Base-by-base conservation (phyloP, 2,888 invertebrate species). In the Heliconius erato region DNA sequence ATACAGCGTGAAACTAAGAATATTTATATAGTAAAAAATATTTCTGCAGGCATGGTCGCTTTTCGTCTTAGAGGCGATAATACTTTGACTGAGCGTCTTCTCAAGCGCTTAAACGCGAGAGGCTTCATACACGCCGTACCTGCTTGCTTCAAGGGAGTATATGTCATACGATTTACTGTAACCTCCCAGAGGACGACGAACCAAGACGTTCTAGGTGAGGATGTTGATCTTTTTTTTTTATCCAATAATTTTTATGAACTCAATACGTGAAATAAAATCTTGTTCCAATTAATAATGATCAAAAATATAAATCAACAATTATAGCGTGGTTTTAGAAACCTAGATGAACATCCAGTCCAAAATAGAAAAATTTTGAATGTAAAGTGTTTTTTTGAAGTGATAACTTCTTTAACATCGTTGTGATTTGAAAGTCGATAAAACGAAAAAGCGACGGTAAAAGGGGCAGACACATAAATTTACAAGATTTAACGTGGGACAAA, bases 61-160 rank as follows among this genome's bases (percentile, higher is more conserved):
- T 99, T 99, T 91, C 97, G 99, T 54, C 96, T 99, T 11, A 97
- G 97, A 40, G 98, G 99, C 80, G 97, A 99, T 92, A 98, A 99
- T 89, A 97, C 98, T 0, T 95, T 98, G 74, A 99, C 99, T 0
- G 99, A 99, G 92, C 96, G 97, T 23, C 94, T 99, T 7, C 96
- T 99, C 80, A 99, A 99, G 91, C 97, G 97, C 0, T 93, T 99
- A 79, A 99, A 99, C 90, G 97, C 97, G 2, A 97, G 98, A 0
- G 99, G 99, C 12, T 97, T 97, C 87, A 97, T 99, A 12, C 99
- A 99, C 92, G 99, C 99, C 86, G 99, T 99, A 0, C 99, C 99
- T 0, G 99, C 99, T 0, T 98, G 98, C 82, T 97, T 99, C 83
- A 99, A 99, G 90, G 98, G 98, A 0, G 97, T 97, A 91, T 98